Conservation (phyloP, 1,140 invertebrate genomes). For the Magallana angulata region DNA sequence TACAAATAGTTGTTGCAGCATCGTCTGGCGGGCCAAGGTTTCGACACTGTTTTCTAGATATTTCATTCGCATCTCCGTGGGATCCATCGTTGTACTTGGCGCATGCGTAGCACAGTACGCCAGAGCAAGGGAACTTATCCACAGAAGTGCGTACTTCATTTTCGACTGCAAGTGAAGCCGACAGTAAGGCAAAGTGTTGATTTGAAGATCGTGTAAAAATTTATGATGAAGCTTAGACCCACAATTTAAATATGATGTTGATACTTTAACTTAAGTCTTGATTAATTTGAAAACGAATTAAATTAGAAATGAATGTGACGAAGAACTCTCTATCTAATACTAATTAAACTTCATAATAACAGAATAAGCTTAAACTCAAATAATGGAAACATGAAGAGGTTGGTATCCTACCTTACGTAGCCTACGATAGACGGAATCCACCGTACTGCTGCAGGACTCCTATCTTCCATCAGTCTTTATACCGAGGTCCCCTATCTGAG, state of each 20-base stretch:
- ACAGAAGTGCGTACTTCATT: not conserved
- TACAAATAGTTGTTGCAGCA: conserved; percentile 59
- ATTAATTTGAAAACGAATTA: too few relatives aligned
- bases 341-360: too few relatives aligned
- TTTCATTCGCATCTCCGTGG: conserved; percentile 6
- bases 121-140: not conserved
- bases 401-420: not conserved
- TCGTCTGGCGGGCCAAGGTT: conserved; percentile 52
- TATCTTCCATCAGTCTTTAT: not conserved
- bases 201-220: too few relatives aligned
- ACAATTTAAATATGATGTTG: too few relatives aligned
- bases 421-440: conserved; percentile 13
- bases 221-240: too few relatives aligned
- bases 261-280: too few relatives aligned
- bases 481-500: not conserved
- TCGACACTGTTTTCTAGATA: not conserved
- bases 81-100: not conserved
- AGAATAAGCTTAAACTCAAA: too few relatives aligned
- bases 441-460: not conserved
- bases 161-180: not conserved
- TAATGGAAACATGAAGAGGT: too few relatives aligned
- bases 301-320: too few relatives aligned
- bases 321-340: too few relatives aligned
- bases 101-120: conserved; percentile 1
- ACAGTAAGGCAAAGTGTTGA: too few relatives aligned